Base-by-base conservation (phyloP, 2,797 vertebrate genomes). In the Mus spretus region DNA sequence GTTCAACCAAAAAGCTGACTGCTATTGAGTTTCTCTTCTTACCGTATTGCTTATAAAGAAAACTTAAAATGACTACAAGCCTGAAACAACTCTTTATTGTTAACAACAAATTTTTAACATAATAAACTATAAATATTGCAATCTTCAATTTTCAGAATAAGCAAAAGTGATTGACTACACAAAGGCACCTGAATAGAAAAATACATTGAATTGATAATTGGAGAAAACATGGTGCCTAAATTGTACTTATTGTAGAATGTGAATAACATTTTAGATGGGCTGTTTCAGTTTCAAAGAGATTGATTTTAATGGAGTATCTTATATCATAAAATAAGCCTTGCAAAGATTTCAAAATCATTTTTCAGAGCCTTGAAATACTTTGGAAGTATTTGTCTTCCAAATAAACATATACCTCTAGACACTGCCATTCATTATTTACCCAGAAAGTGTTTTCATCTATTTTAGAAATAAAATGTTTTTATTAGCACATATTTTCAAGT, bases 91-190 rank as follows among this genome's bases (percentile, higher is more conserved):
- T 44, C 44, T 93, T 31, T 96, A 95, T 94, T 94, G 37, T 96
- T 95, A 93, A 81, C 15, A 84, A n/a, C 92, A 95, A 95, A 96
- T 97, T 98, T 55, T 87, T 97, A 96, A 24, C 17, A 97, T 88
- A 97, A 97, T 96, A 95, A 96, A 95, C 94, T 89, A 89, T 86
- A 95, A 98, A 97, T 96, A 95, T 88, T 50, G 0, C 57, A 86
- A 96, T 55, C 31, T 82, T 40, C 70, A 53, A 82, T 96, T 96
- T 97, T 17, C 80, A 92, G 15, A 34, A 93, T 34, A 97, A 93
- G 50, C 92, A 96, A 94, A 61, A 97, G 97, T 8, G 59, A 96
- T 3, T 94, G 72, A 97, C 97, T 59, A 50, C 61, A 94, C 96
- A 94, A 97, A 87, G 78, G 22, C 40, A 44, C 88, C 89, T 95